A percentile compares a stretch with the other conserved stretches of the same genome.
These are phyloP conservation scores for Rhynchotus rufescens DNA, from an alignment of 2,797 vertebrate species.

Conservation along the genomic window DNA sequence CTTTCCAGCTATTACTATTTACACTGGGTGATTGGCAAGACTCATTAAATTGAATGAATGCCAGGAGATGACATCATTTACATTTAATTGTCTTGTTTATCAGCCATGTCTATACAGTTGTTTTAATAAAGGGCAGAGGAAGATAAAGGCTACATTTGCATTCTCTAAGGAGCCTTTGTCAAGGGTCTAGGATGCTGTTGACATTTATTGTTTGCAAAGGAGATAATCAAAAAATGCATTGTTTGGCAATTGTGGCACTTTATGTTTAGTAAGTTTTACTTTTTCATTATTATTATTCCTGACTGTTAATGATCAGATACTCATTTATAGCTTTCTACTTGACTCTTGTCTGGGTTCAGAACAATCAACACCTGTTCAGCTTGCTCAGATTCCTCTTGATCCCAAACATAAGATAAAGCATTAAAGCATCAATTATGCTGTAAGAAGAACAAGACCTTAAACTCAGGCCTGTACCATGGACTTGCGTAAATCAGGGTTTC, in stretches of 20 bases:
- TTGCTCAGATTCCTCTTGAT: background rate
- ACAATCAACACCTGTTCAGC: background rate
- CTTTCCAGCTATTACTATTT: slow-evolving; percentile 52
- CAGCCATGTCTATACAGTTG: slow-evolving; percentile 75
- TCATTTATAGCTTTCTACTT: background rate
- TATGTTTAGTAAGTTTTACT: background rate
- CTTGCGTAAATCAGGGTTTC: background rate
- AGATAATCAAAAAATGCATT: slow-evolving; percentile 65
- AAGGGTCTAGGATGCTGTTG: slow-evolving; percentile 63
- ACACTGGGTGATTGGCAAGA: slow-evolving; percentile 55
- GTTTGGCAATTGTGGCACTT: background rate
- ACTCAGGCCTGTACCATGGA: accelerated
- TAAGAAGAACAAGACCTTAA: background rate
- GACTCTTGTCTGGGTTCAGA: background rate
- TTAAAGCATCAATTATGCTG: background rate
- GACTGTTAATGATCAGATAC: background rate
- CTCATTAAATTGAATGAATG: slow-evolving; percentile 74
- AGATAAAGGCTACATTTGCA: slow-evolving; percentile 80
- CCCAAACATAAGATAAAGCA: accelerated
- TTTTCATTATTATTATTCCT: background rate
- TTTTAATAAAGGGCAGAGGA: slow-evolving; percentile 79
- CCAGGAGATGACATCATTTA: slow-evolving; percentile 82
- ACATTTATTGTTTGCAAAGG: slow-evolving; percentile 82
- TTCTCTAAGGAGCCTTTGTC: slow-evolving; percentile 67
- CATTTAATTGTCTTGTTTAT: slow-evolving; percentile 82